Evolutionary conservation across 2,113 vertebrate species (phyloP).

Genomic region (Macquaria ambigua): DNA sequence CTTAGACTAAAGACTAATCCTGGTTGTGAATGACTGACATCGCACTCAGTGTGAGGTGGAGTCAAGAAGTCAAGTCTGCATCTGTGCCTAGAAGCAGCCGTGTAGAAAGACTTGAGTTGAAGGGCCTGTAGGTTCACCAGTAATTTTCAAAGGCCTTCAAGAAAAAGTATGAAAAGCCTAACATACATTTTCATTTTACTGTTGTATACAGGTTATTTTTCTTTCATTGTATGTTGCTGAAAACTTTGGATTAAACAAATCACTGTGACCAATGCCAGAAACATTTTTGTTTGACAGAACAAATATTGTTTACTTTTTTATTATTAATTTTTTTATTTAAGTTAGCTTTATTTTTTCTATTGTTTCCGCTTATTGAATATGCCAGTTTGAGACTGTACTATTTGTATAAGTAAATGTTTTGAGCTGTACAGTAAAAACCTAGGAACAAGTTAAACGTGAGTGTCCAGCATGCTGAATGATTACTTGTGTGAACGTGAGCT

Average conservation of each 20-base stretch:
- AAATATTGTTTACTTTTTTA: conserved; percentile 78
- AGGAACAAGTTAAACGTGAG: conserved; percentile 78
- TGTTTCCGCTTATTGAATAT: conserved; percentile 73
- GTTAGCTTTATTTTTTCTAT: conserved; percentile 76
- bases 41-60: conserved; percentile 17
- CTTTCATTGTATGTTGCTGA: conserved; percentile 70
- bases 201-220: conserved; percentile 69
- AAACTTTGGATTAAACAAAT: conserved; percentile 81
- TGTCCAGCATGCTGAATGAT: conserved; percentile 87
- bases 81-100: conserved; percentile 62
- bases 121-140: conserved; percentile 54
- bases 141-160: conserved; percentile 59
- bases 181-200: conserved; percentile 63
- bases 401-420: conserved; percentile 83
- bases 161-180: conserved; percentile 64
- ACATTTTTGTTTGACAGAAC: conserved; percentile 67
- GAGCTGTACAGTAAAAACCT: conserved; percentile 82
- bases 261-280: conserved; percentile 87
- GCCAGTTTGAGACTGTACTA: conserved; percentile 82
- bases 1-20: conserved; percentile 53
- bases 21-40: conserved; percentile 34
- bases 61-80: conserved; percentile 53
- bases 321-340: conserved; percentile 72
- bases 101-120: conserved; percentile 28
- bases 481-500: conserved; percentile 80